A percentile compares a stretch with the other conserved stretches of the same genome.
These are phyloP conservation scores for Stenodera caucasica DNA, from an alignment of 2,888 invertebrate genomes.

Conservation along the genomic window DNA sequence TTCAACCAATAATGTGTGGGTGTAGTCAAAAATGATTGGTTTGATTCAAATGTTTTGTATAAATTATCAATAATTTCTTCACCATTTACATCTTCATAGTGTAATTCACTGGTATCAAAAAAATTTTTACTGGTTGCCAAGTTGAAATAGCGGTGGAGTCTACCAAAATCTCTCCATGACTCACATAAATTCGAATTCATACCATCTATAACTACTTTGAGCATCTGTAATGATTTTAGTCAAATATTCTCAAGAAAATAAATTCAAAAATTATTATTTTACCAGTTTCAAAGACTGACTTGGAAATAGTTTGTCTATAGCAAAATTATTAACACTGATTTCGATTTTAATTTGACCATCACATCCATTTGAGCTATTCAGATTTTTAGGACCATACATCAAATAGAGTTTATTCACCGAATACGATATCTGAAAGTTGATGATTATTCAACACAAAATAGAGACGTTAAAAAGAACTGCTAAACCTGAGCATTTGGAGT, in stretches of 20 bases:
- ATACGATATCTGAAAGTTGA: neutral
- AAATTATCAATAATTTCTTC: neutral
- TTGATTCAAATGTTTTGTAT: neutral
- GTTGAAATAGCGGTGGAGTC: neutral
- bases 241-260: neutral
- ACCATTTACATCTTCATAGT: neutral
- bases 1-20: neutral
- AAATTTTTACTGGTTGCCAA: neutral
- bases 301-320: neutral
- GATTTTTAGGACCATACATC: neutral
- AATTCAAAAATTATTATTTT: conserved; percentile 8
- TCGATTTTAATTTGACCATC: neutral
- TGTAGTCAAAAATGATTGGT: neutral
- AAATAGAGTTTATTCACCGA: neutral
- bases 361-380: neutral
- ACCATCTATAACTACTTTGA: neutral
- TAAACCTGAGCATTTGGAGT: neutral
- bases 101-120: neutral
- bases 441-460: no score
- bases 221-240: neutral
- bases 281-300: neutral
- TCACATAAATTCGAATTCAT: neutral
- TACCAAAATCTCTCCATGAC: neutral
- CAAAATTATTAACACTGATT: neutral
- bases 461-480: no score